Conservation (phyloP, 2,888 invertebrate genomes). For the Cynaeus angustus region DNA sequence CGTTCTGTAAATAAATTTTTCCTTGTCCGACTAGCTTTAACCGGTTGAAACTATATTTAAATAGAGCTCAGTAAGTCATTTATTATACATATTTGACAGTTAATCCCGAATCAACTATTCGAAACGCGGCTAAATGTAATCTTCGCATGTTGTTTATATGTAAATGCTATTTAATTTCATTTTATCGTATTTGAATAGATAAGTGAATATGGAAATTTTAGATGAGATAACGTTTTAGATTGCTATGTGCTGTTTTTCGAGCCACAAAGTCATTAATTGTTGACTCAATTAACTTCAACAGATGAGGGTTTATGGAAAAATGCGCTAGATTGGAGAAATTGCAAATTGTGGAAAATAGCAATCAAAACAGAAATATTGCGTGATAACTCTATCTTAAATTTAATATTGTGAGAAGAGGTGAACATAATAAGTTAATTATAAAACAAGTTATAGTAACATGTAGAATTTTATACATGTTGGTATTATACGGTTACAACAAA, state of each 20-base stretch:
- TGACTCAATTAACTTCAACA: constrained; percentile 23
- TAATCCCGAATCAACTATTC: constrained; percentile 48
- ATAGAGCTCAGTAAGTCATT: constrained; percentile 45
- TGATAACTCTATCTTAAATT: no score
- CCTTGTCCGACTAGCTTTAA: constrained; percentile 4
- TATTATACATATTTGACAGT: constrained; percentile 49
- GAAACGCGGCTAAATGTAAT: constrained; percentile 51
- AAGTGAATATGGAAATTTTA: constrained; percentile 48
- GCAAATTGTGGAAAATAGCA: no score
- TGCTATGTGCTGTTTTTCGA: constrained; percentile 29
- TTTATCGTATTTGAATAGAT: constrained; percentile 52
- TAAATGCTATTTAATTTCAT: constrained; percentile 51
- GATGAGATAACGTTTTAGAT: constrained; percentile 46
- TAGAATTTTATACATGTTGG: no score
- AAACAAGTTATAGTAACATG: no score
- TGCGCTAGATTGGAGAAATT: no score
- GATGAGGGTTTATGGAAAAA: neutral
- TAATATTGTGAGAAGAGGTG: no score
- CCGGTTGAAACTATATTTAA: constrained; percentile 34
- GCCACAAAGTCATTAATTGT: constrained; percentile 25
- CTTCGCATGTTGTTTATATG: constrained; percentile 53
- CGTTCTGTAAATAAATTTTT: constrained; percentile 29
- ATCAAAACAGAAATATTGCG: no score
- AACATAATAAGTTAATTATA: no score
- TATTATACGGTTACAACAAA: no score